These are phyloP conservation scores for Bradypodion ventrale DNA, from an alignment of 2,797 vertebrate genomes.

Conservation along the genomic window DNA sequence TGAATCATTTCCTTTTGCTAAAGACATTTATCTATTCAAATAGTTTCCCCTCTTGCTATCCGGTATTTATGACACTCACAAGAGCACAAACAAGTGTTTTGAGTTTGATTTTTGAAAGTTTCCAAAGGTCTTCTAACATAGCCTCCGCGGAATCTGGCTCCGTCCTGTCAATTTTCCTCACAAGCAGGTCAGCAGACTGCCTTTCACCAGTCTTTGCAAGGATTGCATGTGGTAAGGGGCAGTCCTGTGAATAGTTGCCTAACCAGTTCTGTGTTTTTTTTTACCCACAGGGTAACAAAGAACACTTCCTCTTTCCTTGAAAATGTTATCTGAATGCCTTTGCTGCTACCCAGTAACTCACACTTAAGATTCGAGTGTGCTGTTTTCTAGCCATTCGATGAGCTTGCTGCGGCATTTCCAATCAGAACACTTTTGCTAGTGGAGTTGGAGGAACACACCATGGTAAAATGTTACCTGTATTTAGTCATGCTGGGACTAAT, in stretches of 20 bases:
- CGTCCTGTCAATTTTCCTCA: background rate
- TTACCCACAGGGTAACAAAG: slow-evolving; percentile 5
- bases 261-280: slow-evolving; percentile 52
- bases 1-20: background rate
- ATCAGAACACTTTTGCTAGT: fast-evolving
- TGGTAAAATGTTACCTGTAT: slow-evolving; percentile 55
- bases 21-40: background rate
- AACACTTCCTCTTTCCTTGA: slow-evolving; percentile 55
- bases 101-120: background rate
- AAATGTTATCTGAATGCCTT: slow-evolving; percentile 41
- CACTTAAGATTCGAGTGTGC: background rate
- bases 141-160: slow-evolving; percentile 29
- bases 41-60: background rate
- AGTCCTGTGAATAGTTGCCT: slow-evolving; percentile 29
- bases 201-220: slow-evolving; percentile 40
- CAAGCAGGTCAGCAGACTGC: background rate
- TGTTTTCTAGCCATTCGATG: slow-evolving; percentile 18
- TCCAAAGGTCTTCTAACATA: background rate
- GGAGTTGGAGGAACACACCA: slow-evolving; percentile 31
- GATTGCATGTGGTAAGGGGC: slow-evolving; percentile 30
- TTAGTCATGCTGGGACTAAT: slow-evolving; percentile 51
- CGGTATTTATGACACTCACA: background rate
- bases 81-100: background rate
- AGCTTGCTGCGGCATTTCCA: background rate
- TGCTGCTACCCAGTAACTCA: slow-evolving; percentile 36